Percentiles rank a stretch among this genome's conserved stretches.
These are phyloP conservation scores for Ornithorhynchus anatinus DNA, from an alignment of 2,113 vertebrate genomes.

Conservation along the genomic window DNA sequence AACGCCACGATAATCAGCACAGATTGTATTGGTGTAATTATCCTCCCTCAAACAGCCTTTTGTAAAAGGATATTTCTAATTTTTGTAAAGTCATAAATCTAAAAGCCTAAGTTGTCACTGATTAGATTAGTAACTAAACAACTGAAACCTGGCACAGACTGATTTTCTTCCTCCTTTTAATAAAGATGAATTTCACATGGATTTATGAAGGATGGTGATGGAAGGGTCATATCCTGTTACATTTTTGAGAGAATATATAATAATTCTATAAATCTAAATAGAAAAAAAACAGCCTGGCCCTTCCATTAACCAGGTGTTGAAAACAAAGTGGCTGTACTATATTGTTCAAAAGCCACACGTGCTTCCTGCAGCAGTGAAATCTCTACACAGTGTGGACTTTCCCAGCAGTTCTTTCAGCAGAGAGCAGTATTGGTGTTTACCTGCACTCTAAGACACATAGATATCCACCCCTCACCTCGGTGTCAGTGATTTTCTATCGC, in stretches of 20 bases:
- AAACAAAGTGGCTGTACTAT: too few relatives aligned
- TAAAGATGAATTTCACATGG: conserved; percentile 40
- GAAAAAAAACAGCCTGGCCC: too few relatives aligned
- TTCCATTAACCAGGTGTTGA: too few relatives aligned
- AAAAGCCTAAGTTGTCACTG: conserved; percentile 54
- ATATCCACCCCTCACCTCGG: too few relatives aligned
- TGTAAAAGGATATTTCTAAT: conserved; percentile 67
- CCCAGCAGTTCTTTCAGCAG: too few relatives aligned
- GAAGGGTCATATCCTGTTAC: conserved; percentile 15
- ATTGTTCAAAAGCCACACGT: too few relatives aligned
- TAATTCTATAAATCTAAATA: too few relatives aligned
- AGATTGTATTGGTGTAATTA: conserved; percentile 74
- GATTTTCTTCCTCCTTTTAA: conserved; percentile 27
- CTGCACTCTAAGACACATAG: too few relatives aligned
- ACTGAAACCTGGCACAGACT: conserved; percentile 50
- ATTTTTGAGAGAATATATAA: conserved; percentile 35
- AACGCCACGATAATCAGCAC: conserved; percentile 69
- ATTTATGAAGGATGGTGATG: conserved; percentile 18
- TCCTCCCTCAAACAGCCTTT: conserved; percentile 62
- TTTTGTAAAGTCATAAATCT: conserved; percentile 66
- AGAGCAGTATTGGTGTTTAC: too few relatives aligned
- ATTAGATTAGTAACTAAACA: conserved; percentile 54
- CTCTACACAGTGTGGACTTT: too few relatives aligned
- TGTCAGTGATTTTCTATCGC: too few relatives aligned
- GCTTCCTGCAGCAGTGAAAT: too few relatives aligned